Conservation (phyloP, 23 tunicate species). For the Trididemnum clinides region DNA sequence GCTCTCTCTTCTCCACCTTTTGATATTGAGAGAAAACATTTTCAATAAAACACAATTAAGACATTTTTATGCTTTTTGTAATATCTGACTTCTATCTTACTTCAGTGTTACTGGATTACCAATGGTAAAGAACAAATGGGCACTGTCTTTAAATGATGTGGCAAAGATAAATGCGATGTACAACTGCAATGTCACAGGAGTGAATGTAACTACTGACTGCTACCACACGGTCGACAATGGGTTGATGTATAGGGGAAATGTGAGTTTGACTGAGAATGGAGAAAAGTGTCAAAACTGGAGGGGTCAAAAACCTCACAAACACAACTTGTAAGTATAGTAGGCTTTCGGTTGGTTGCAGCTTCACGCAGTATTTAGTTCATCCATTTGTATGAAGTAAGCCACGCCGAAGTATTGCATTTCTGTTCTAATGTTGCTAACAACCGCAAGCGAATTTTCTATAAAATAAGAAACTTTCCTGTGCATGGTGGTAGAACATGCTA, state of each 20-base stretch:
- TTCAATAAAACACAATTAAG: no score
- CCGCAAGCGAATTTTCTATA: no score
- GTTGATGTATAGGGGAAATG: not conserved
- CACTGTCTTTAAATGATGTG: not conserved
- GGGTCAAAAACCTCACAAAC: not conserved
- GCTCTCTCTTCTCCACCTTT: no score
- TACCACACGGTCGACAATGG: not conserved
- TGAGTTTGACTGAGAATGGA: not conserved
- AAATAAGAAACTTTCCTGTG: no score
- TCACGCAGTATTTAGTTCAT: no score
- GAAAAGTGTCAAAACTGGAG: not conserved
- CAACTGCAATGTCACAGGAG: constrained; percentile 5
- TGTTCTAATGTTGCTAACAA: no score
- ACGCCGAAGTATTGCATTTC: no score
- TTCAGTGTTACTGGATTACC: not conserved
- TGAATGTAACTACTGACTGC: not conserved
- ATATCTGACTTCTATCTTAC: not conserved
- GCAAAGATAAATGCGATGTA: not conserved
- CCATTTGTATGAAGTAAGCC: no score
- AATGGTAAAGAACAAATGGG: constrained; percentile 1
- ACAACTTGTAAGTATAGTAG: not conserved
- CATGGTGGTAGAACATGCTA: no score
- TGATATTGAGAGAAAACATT: no score
- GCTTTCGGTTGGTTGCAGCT: no score
- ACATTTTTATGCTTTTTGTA: no score